These are phyloP conservation scores for Papilio gigon DNA, from an alignment of 2,888 invertebrate genomes.

Conservation along the genomic window DNA sequence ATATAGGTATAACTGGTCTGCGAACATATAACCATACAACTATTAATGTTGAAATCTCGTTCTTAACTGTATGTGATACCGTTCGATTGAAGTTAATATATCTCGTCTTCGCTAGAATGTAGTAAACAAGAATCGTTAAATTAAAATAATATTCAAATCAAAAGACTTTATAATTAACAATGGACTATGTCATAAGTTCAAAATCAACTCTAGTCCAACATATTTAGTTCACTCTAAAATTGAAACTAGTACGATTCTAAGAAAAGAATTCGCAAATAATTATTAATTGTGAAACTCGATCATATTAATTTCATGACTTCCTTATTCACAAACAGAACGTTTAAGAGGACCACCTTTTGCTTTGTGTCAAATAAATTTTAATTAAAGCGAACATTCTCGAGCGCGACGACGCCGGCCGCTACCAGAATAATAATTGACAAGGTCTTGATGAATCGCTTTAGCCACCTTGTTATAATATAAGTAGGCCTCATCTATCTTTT, in stretches of 20 bases:
- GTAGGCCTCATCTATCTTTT: constrained; percentile 72
- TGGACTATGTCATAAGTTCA: too few species aligned
- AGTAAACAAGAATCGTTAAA: neutral
- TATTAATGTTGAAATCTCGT: constrained; percentile 5
- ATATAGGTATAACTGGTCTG: neutral
- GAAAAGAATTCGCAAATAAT: neutral
- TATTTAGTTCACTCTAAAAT: too few species aligned
- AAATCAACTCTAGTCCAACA: too few species aligned
- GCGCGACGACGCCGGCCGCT: constrained; percentile 62
- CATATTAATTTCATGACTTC: constrained; percentile 7
- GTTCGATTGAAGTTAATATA: neutral
- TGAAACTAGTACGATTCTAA: too few species aligned
- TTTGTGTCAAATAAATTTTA: constrained; percentile 76
- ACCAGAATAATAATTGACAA: constrained; percentile 75
- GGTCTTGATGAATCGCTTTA: constrained; percentile 76
- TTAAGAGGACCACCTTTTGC: constrained; percentile 38
- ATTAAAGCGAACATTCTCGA: constrained; percentile 71
- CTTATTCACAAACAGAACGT: constrained; percentile 27
- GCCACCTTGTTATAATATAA: constrained; percentile 75
- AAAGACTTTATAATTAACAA: neutral
- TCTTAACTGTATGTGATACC: neutral
- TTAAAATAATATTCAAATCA: neutral
- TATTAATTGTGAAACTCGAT: neutral
- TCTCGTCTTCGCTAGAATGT: neutral
- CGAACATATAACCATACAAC: neutral